These are phyloP conservation scores for Hymenopus coronatus DNA, from an alignment of 2,888 invertebrate genomes.

Conservation along the genomic window DNA sequence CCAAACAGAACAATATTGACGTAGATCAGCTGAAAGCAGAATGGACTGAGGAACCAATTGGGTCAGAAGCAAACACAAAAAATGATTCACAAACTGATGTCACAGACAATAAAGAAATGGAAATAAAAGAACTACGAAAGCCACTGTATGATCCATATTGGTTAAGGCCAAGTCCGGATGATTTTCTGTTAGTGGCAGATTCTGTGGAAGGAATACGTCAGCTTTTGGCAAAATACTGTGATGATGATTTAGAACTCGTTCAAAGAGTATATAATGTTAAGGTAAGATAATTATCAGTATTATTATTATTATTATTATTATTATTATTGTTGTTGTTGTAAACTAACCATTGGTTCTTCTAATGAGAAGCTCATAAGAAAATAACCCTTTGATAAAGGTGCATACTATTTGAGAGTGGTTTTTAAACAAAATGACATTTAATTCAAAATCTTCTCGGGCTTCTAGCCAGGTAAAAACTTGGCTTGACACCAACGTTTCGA, in stretches of 20 bases:
- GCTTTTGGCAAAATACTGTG: not conserved
- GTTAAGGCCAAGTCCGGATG: slow-evolving; percentile 21
- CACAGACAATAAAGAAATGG: not conserved
- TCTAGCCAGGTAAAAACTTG: no score
- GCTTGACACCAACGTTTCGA: no score
- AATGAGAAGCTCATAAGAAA: no score
- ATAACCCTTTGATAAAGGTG: no score
- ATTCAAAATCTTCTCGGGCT: no score
- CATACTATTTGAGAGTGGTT: no score
- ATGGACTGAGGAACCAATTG: not conserved
- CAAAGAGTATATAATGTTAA: not conserved
- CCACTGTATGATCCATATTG: slow-evolving; percentile 11
- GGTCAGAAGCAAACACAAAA: not conserved
- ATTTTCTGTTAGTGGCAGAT: slow-evolving; percentile 27
- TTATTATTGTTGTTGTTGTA: no score
- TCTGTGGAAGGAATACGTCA: slow-evolving; percentile 16
- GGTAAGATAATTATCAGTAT: not conserved
- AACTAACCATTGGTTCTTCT: no score
- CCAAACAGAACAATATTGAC: not conserved
- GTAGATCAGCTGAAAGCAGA: not conserved
- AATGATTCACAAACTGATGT: not conserved
- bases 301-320: not conserved
- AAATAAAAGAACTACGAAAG: not conserved
- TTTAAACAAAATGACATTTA: no score
- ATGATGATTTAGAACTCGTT: slow-evolving; percentile 4